These are phyloP conservation scores for Agrochola circellaris DNA, from an alignment of 2,888 invertebrate genomes.

Conservation along the genomic window DNA sequence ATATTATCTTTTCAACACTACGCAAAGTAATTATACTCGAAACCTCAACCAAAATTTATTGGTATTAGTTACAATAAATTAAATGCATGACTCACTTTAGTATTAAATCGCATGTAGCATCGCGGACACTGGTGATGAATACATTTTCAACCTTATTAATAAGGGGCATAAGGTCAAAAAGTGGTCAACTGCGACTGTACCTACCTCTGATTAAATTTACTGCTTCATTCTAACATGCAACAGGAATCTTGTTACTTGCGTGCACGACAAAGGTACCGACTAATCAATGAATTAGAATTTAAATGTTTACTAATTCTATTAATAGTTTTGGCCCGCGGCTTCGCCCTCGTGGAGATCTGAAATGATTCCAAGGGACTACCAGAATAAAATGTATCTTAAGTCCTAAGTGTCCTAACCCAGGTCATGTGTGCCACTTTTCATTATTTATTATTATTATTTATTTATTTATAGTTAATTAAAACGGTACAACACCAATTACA, in stretches of 20 bases:
- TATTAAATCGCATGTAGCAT: background rate
- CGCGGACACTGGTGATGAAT: too few species aligned
- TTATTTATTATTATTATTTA: too few species aligned
- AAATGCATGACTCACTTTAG: conserved; percentile 4
- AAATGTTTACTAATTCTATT: conserved; percentile 64
- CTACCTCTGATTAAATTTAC: conserved; percentile 19
- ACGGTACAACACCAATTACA: too few species aligned
- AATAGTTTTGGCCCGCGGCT: background rate
- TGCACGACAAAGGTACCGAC: conserved; percentile 43
- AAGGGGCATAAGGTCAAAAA: too few species aligned
- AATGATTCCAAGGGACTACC: background rate
- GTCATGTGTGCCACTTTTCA: background rate
- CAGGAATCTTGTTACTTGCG: conserved; percentile 43
- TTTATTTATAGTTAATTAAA: too few species aligned
- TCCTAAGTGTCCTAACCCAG: background rate
- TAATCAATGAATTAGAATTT: conserved; percentile 65
- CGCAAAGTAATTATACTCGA: background rate
- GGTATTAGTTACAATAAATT: background rate
- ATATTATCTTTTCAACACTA: background rate
- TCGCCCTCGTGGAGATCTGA: fast-evolving
- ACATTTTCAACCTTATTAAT: background rate
- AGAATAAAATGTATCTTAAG: background rate
- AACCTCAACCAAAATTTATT: background rate
- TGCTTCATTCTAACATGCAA: conserved; percentile 49
- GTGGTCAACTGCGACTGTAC: background rate